Evolutionary conservation across 2,797 vertebrate species (phyloP).

Genomic region (Squalus acanthias): DNA sequence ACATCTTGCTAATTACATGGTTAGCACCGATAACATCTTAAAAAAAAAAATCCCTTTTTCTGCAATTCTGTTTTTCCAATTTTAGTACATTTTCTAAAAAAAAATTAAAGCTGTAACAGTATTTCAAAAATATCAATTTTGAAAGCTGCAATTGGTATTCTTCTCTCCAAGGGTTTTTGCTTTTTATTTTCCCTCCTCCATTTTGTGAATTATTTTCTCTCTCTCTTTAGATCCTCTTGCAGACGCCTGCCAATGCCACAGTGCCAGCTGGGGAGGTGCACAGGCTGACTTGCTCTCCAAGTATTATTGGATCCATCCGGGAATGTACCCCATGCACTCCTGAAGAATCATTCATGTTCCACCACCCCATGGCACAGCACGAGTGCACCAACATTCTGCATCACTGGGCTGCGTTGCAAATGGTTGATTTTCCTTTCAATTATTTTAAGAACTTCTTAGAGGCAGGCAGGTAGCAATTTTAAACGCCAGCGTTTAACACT

Average conservation of each 20-base stretch:
- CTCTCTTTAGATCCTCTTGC: not conserved
- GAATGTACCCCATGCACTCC: not conserved
- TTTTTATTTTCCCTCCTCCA: not conserved
- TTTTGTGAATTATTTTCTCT: not conserved
- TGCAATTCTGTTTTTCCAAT: not conserved
- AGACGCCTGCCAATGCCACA: conserved; percentile 4
- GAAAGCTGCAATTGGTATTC: not conserved
- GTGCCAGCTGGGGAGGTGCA: not conserved
- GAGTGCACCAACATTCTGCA: not conserved
- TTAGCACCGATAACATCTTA: not conserved
- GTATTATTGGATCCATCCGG: not conserved
- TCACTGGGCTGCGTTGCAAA: not conserved
- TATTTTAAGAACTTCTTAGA: conserved; percentile 27
- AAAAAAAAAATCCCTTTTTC: not conserved
- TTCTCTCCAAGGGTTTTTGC: not conserved
- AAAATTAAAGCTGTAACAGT: too few relatives aligned
- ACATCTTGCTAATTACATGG: not conserved
- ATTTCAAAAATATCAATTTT: not conserved
- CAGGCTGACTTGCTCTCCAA: not conserved
- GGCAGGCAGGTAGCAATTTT: conserved; percentile 25
- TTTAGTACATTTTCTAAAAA: not conserved
- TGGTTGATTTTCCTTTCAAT: conserved; percentile 31
- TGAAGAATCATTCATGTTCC: conserved; percentile 19
- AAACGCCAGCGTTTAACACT: conserved; percentile 25
- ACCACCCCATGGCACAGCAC: conserved; percentile 1